Evolutionary conservation across 1,140 invertebrate species (phyloP), one percentile per base, ranked within the genome.

Genomic region (Caenorhabditis elegans): DNA sequence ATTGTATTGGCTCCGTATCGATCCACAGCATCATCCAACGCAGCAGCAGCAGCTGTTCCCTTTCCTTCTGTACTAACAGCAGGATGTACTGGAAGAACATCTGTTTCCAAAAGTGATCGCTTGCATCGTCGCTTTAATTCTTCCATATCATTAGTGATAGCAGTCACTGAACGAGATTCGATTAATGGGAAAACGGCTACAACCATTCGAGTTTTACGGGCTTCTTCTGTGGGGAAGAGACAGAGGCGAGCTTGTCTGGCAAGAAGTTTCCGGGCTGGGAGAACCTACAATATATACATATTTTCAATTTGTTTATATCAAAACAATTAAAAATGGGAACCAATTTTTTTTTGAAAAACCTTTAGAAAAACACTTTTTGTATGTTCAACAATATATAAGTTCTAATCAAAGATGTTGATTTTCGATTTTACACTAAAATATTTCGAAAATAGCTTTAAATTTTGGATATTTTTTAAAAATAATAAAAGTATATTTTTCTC

Each of bases 1-100:
- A 89, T 86, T 13, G 70, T 86, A 49, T 89, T 85, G 22, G 87
- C 83, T n/a, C 88, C 88, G 77, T 86, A 89, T 26, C 85, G 87
- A 76, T 89, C 88, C n/a, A 89, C 83, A 11, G 88, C 87, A 48
- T 87, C 88, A 83, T 89, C 88, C 48, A 89, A 65, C 8, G 88
- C 88, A 1, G 86, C 82, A n/a, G 81, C 70, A 51, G 87, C 83
- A 22, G 86, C 77, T 24, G 80, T 80, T 48, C 78, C 51, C 22
- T 70, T 70, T 34, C 77, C 47, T 39, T 55, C 47, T 51, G 48
- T 78, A 53, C 34, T 51, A 28, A 55, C 47, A 4, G n/a, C 17
- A 3, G 60, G 34, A 10, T 19, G 31, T 11, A 70, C 60, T 4
- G 60, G 60, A 43, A 70, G 60, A 22, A 70, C 60, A 43, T 70